Evolutionary conservation across 1,140 invertebrate species (phyloP).

Genomic region (Spodoptera frugiperda): DNA sequence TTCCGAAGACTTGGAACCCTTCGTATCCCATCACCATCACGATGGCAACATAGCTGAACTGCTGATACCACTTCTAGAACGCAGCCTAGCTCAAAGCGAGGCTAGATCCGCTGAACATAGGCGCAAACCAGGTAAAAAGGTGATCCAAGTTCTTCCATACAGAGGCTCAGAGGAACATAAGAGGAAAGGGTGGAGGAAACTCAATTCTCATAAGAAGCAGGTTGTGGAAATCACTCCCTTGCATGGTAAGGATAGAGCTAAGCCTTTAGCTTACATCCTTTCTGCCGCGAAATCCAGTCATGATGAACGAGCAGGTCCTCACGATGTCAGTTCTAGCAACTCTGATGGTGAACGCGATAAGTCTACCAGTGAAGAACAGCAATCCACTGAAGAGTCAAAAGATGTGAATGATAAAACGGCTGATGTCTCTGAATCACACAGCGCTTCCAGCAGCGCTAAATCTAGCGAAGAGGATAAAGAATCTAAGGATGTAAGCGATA

Average conservation of each 20-base stretch:
- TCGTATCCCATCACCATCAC: conserved; percentile 15
- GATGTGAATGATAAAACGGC: not conserved
- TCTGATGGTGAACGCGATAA: conserved; percentile 1
- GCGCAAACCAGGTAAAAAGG: not conserved
- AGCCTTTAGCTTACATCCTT: conserved; percentile 23
- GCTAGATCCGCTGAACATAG: not conserved
- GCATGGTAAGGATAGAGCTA: conserved; percentile 15
- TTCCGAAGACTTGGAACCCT: conserved; percentile 1
- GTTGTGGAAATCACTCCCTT: conserved; percentile 33
- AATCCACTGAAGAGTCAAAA: not conserved
- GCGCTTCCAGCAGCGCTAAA: not conserved
- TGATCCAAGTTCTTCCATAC: conserved; percentile 13
- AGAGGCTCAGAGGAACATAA: conserved; percentile 11
- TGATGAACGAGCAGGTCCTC: not conserved
- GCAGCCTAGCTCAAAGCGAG: conserved; percentile 10
- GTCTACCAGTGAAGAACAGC: conserved; percentile 1
- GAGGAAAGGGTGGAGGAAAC: not conserved
- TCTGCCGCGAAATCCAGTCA: conserved; percentile 9
- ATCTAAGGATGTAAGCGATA: not conserved
- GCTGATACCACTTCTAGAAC: conserved; percentile 25
- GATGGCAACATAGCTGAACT: conserved; percentile 33
- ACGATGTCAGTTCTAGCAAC: not conserved
- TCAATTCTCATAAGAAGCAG: conserved; percentile 26
- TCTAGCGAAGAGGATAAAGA: conserved; percentile 7
- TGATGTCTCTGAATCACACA: not conserved